Percentiles rank a stretch among this genome's conserved stretches.
These are phyloP conservation scores for Chrysaora quinquecirrha DNA, from an alignment of 30 jellyfish, hydroid and myxozoan genomes.

Conservation along the genomic window DNA sequence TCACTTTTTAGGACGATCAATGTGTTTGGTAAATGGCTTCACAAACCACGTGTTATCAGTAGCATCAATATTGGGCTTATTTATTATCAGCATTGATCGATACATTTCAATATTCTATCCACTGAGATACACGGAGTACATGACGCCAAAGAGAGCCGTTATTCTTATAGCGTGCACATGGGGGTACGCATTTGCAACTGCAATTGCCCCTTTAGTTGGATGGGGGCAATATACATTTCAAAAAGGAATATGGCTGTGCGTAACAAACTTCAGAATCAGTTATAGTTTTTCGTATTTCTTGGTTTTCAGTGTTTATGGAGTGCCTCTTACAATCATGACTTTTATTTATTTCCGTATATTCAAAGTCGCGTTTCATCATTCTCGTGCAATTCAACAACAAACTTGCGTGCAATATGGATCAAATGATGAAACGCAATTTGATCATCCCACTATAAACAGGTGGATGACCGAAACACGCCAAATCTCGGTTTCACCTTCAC, in stretches of 20 bases:
- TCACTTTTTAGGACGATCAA: slow-evolving; percentile 21
- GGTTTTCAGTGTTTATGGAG: slow-evolving; percentile 36
- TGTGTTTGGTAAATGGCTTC: slow-evolving; percentile 66
- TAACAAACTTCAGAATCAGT: slow-evolving; percentile 58
- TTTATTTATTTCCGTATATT: slow-evolving; percentile 57
- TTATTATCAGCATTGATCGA: slow-evolving; percentile 65
- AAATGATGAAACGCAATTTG: background rate
- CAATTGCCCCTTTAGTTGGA: slow-evolving; percentile 52
- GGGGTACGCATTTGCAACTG: slow-evolving; percentile 50
- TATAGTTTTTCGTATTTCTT: slow-evolving; percentile 54
- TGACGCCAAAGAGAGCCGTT: slow-evolving; percentile 57
- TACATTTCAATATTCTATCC: slow-evolving; percentile 65
- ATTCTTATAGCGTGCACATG: slow-evolving; percentile 43
- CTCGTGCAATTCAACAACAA: slow-evolving; percentile 43
- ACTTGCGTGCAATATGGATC: slow-evolving; percentile 15
- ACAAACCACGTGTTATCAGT: slow-evolving; percentile 64
- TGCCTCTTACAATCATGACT: slow-evolving; percentile 52
- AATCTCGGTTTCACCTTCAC: background rate
- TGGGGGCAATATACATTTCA: slow-evolving; percentile 53
- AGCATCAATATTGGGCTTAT: slow-evolving; percentile 59
- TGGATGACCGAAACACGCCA: slow-evolving; percentile 22
- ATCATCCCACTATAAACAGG: slow-evolving; percentile 11
- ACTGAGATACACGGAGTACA: slow-evolving; percentile 37
- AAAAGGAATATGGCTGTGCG: slow-evolving; percentile 66
- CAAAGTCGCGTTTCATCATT: slow-evolving; percentile 54